Base-by-base conservation (phyloP, 1,140 invertebrate species). In the Tenebrio molitor region DNA sequence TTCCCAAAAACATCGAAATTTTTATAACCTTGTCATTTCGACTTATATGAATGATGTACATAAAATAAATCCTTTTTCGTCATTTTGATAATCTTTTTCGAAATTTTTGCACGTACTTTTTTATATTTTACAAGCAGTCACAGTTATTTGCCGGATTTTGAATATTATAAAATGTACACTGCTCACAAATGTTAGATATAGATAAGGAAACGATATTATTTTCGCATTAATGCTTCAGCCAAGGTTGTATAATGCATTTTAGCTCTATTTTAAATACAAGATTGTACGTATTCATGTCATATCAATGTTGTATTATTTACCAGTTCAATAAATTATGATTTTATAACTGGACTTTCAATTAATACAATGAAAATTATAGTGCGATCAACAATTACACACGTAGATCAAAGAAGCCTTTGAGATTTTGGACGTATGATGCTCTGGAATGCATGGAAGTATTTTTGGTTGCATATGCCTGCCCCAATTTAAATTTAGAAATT, bases 181-280 rank as follows among this genome's bases (percentile, higher is more conserved):
- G 68, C 72, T 71, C 62, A 71, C 42, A 29, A 74, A 29, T 71
- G 36, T 72, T 72, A 72, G 63, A 63, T 72, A 62, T 74, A 74
- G 46, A 36, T n/a, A n/a, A 58, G 53, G 39, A 72, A 66, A 63
- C 41, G 53, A 72, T 46, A 29, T 72, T 64, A 72, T 75, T 65
- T 74, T 41, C 41, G 19, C 39, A 53, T 34, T 71, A 69, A 63
- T 53, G 67, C 44, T 69, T 69, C 64, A 65, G 71, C 63, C 16
- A 73, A 72, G 42, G 50, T 63, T 70, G 42, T 67, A 71, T 74
- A 66, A 64, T 53, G 50, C 58, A 62, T 74, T 64, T 77, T 77
- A 76, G 74, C 76, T 75, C 72, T 77, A 78, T 78, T 78, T 77
- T 77, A 75, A 77, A 78, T 78, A 77, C 72, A 74, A 71, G 67